These are phyloP conservation scores for Galaxias olidus DNA, from an alignment of 2,797 vertebrate genomes.

Conservation along the genomic window DNA sequence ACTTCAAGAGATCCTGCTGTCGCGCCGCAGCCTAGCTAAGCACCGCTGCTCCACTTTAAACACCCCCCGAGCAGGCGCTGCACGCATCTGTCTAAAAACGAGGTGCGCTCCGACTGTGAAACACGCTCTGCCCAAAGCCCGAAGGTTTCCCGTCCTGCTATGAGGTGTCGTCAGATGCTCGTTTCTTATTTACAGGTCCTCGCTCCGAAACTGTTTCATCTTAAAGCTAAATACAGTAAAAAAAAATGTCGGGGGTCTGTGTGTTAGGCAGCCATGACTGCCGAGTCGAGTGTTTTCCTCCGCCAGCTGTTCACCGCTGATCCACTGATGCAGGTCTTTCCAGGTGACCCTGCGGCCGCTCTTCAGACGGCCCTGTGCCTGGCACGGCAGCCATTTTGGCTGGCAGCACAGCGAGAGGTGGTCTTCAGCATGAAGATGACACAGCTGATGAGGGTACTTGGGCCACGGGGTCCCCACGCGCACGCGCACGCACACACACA, in stretches of 20 bases:
- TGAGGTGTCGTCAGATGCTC: neutral
- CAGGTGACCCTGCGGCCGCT: conserved; percentile 33
- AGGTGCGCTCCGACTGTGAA: neutral
- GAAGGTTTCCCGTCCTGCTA: conserved; percentile 2
- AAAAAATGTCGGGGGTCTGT: too few relatives aligned
- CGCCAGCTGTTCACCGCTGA: too few relatives aligned
- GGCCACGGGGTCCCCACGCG: too few relatives aligned
- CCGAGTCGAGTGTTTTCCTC: too few relatives aligned
- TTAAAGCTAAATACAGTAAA: too few relatives aligned
- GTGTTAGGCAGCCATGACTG: too few relatives aligned
- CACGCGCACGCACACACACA: too few relatives aligned
- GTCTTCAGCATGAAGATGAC: conserved; percentile 45
- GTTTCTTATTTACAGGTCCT: too few relatives aligned
- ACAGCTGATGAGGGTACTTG: too few relatives aligned
- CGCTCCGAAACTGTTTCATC: too few relatives aligned
- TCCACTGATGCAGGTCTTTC: conserved; percentile 13
- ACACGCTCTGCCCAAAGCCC: neutral
- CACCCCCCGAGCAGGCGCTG: conserved; percentile 13
- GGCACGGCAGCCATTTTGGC: conserved; percentile 31
- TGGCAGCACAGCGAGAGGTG: conserved; percentile 35
- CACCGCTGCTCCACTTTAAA: conserved; percentile 18
- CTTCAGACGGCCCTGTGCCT: conserved; percentile 24
- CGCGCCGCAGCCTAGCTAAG: conserved; percentile 24
- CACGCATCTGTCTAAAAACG: conserved; percentile 20
- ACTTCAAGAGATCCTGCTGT: conserved; percentile 18